A percentile compares a stretch with the other conserved stretches of the same genome.
Evolutionary conservation across 2,113 vertebrate genomes (phyloP).

Genomic region (Aplodontia rufa): DNA sequence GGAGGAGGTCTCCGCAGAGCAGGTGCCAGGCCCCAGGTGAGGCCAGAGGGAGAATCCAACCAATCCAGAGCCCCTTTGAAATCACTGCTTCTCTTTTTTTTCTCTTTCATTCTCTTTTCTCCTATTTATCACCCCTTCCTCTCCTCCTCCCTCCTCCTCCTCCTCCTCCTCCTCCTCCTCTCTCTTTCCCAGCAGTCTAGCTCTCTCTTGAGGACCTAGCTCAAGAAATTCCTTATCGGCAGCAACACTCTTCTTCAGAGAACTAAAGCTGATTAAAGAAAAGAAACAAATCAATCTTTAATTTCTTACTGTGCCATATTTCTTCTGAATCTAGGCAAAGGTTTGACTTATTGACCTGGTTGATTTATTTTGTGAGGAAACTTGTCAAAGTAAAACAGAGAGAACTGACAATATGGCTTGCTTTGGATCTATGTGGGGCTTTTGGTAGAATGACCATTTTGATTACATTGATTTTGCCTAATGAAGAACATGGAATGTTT

Average conservation of each 20-base stretch:
- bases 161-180: too few relatives aligned
- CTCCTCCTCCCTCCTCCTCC: accelerated
- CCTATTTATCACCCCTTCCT: too few relatives aligned
- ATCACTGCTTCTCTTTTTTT: background rate
- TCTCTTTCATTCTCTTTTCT: background rate
- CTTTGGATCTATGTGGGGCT: too few relatives aligned
- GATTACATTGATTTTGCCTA: too few relatives aligned
- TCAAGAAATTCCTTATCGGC: background rate
- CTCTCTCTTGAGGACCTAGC: background rate
- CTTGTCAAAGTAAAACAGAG: background rate
- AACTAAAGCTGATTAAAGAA: background rate
- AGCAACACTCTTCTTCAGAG: background rate
- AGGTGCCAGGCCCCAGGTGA: too few relatives aligned
- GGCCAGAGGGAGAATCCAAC: background rate
- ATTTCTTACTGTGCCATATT: background rate
- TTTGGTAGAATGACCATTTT: too few relatives aligned
- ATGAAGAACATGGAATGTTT: too few relatives aligned
- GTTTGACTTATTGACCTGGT: background rate
- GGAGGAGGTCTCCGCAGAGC: too few relatives aligned
- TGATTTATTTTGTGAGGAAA: background rate
- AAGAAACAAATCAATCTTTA: background rate
- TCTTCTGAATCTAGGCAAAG: background rate
- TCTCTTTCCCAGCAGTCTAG: background rate
- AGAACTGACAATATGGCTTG: background rate
- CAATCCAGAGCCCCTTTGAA: background rate